phyloP scores from a whole-genome alignment of 1,140 invertebrate genomes.

The Drosophila arizonae region DNA sequence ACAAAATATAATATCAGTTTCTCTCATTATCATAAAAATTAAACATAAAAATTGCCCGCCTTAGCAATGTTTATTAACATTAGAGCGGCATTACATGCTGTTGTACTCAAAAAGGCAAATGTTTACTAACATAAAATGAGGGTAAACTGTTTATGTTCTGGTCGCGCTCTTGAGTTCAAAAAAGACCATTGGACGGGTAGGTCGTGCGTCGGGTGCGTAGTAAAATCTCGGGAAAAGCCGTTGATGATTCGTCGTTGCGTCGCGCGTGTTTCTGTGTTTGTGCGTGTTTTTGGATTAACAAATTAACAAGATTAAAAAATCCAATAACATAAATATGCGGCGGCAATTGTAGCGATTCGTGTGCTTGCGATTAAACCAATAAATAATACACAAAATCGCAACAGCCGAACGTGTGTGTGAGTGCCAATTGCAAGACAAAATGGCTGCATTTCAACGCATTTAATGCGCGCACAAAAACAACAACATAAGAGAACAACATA shows the following conservation, averaged over 20 bases:
- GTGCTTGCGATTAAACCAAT: neutral
- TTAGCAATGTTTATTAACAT: neutral
- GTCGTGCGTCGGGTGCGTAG: constrained; percentile 26
- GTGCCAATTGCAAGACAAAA: constrained; percentile 76
- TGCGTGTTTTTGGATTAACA: constrained; percentile 24
- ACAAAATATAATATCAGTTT: too few species aligned
- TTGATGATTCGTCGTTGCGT: constrained; percentile 37
- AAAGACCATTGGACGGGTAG: constrained; percentile 36
- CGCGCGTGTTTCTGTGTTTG: constrained; percentile 15
- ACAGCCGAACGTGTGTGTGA: constrained; percentile 50
- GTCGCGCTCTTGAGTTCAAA: constrained; percentile 39
- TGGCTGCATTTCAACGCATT: constrained; percentile 78
- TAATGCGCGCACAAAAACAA: constrained; percentile 66
- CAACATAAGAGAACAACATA: constrained; percentile 54
- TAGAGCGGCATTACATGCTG: neutral
- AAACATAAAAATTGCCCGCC: too few species aligned
- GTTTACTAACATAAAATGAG: constrained; percentile 27
- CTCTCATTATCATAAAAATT: too few species aligned
- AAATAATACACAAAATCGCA: constrained; percentile 20
- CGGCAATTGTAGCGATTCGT: constrained; percentile 15
- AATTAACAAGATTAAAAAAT: constrained; percentile 27
- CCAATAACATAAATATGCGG: constrained; percentile 23
- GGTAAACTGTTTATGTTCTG: constrained; percentile 19
- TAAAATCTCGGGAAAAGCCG: constrained; percentile 26
- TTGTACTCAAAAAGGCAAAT: constrained; percentile 16